Base-by-base conservation (phyloP, 2,113 vertebrate genomes). In the Neopipo cinnamomea region DNA sequence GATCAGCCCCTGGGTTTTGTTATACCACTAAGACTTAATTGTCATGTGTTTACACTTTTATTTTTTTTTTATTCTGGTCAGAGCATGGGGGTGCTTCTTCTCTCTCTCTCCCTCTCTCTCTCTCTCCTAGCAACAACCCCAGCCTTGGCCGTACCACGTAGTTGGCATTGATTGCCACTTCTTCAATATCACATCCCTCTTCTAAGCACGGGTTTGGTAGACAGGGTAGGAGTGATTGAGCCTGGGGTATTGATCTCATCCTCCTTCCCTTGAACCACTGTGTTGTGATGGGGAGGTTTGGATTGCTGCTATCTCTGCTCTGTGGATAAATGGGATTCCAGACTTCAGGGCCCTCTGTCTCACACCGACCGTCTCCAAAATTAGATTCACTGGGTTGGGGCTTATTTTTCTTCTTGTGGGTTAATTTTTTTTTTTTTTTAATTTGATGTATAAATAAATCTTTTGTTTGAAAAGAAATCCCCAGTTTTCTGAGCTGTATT, bases 391-490 rank as follows among this genome's bases (percentile, higher is more conserved):
- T 88, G 83, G 75, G 72, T 88, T 78, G 85, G 82, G 83, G 91
- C 39, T 94, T 88, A 56, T 91, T 91, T 89, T 93, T 24, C 35
- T 85, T 85, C 65, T 63, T 6, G 13, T 76, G 88, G 74, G 65
- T 89, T 92, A 20, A 17, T 13, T 5, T 28, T 5, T 25, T 28
- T 27, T n/a, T 52, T 79, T 79, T 89, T 31, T 76, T 50, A 74
- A 84, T 93, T 93, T 65, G 66, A 91, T 95, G 76, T 92, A 92
- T 72, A 94, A 96, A 96, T 96, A 95, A 95, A 94, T 93, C 82
- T 93, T 91, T 90, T 85, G 66, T 96, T 93, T 86, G 91, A 93
- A 95, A 92, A 97, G 91, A 94, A 91, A 84, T 30, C 93, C 95
- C 85, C 88, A 85, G 67, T 96, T 96, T 94, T 92, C 90, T 78